Evolutionary conservation across 2,797 vertebrate genomes (phyloP).

Genomic region (Diglossa cyanea): DNA sequence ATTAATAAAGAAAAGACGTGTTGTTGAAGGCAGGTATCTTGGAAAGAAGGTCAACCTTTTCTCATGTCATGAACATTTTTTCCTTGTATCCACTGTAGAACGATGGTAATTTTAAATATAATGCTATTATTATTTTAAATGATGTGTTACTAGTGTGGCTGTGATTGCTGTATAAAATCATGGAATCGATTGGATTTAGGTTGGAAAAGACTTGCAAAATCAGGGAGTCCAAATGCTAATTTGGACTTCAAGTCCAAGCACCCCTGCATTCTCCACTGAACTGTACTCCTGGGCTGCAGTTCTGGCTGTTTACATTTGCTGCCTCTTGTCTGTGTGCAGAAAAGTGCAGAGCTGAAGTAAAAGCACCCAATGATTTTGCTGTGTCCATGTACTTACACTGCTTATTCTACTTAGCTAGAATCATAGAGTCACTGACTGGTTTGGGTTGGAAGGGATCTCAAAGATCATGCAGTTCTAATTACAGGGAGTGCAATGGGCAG

Average conservation of each 20-base stretch:
- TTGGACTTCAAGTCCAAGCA: neutral
- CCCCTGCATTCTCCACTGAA: neutral
- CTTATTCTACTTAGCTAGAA: neutral
- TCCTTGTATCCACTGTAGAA: neutral
- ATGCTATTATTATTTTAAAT: neutral
- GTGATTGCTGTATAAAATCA: neutral
- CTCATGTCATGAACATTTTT: neutral
- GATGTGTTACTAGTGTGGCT: neutral
- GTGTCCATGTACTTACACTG: rapidly evolving
- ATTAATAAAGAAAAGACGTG: neutral
- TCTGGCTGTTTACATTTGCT: neutral
- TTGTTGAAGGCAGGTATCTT: neutral
- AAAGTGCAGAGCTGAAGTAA: neutral
- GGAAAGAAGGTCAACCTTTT: neutral
- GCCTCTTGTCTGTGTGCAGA: neutral
- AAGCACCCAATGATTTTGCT: neutral
- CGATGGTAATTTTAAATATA: neutral
- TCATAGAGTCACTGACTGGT: neutral
- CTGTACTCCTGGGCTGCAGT: neutral
- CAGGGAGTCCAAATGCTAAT: neutral
- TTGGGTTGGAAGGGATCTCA: neutral
- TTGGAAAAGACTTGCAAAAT: neutral
- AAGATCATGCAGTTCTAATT: neutral
- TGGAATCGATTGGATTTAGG: rapidly evolving
- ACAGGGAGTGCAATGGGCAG: neutral